Evolutionary conservation across 2,797 vertebrate genomes (phyloP).

Genomic region (Eidolon dupreanum): DNA sequence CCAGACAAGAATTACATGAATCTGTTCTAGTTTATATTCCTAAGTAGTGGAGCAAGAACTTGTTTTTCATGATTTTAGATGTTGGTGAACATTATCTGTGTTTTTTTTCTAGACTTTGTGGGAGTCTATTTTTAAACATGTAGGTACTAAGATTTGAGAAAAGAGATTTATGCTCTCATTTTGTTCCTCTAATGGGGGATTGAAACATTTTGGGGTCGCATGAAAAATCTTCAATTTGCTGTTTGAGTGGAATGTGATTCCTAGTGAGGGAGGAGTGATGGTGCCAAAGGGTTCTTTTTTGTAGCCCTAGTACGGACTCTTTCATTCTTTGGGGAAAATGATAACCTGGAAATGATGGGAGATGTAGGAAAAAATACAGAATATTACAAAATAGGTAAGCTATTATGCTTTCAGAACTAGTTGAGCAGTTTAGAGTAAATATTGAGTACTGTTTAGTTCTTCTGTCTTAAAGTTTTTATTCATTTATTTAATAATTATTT

Average conservation of each 20-base stretch:
- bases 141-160: not conserved
- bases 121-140: not conserved
- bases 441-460: not conserved
- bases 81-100: not conserved
- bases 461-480: not conserved
- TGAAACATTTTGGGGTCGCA: not conserved
- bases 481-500: slow-evolving; percentile 4
- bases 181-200: not conserved
- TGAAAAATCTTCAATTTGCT: not conserved
- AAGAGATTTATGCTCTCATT: not conserved
- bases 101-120: not conserved
- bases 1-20: not conserved
- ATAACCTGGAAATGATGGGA: not conserved
- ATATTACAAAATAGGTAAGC: not conserved
- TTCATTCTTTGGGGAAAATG: not conserved
- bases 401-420: not conserved
- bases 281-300: not conserved
- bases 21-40: slow-evolving; percentile 10
- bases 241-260: not conserved
- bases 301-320: not conserved
- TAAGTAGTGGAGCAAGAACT: not conserved
- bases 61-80: slow-evolving; percentile 10
- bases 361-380: not conserved
- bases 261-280: not conserved
- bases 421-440: not conserved